These are phyloP conservation scores for Herminia tarsipennalis DNA, from an alignment of 2,888 invertebrate species.

Conservation along the genomic window DNA sequence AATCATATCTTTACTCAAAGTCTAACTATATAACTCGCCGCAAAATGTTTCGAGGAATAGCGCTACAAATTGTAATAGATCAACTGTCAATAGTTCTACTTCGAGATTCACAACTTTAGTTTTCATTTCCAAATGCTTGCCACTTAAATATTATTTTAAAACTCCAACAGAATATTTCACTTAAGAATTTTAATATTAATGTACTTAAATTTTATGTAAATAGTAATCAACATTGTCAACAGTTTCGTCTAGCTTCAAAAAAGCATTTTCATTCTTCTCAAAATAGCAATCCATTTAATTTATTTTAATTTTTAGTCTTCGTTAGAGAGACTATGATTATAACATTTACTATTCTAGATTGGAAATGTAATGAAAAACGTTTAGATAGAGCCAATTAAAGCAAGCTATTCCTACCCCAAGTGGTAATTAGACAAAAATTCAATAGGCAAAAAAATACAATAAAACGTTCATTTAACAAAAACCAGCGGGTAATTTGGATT, in stretches of 20 bases:
- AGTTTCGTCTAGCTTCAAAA: no score
- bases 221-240: no score
- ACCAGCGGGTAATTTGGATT: conserved; percentile 24
- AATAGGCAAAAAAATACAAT: conserved; percentile 9
- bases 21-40: neutral
- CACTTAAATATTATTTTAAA: neutral
- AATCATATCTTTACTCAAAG: neutral
- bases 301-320: no score
- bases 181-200: no score
- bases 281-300: no score
- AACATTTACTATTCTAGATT: neutral
- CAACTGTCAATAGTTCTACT: conserved; percentile 33
- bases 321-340: no score
- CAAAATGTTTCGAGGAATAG: conserved; percentile 4
- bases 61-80: conserved; percentile 24
- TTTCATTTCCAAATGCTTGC: neutral
- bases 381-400: no score
- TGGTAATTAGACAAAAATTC: neutral
- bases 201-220: no score
- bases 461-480: conserved; percentile 12
- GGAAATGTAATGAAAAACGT: no score
- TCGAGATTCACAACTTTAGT: neutral
- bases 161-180: no score
- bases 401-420: neutral
- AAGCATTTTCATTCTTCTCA: no score